These are phyloP conservation scores for Mechanitis mazaeus DNA, from an alignment of 2,888 invertebrate genomes.

Conservation along the genomic window DNA sequence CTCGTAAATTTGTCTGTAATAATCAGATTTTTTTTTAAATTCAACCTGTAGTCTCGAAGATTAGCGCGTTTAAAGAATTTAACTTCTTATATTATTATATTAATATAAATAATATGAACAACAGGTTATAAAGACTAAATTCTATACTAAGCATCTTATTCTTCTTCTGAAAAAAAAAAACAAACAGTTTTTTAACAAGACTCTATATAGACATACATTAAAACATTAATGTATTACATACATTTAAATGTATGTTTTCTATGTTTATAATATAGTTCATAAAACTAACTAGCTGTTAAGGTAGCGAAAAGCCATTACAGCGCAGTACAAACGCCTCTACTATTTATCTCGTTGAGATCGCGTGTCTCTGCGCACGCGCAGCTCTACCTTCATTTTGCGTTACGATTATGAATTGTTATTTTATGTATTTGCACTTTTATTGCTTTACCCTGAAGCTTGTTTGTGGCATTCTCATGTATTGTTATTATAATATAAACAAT, in stretches of 20 bases:
- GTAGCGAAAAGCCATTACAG: conserved; percentile 8
- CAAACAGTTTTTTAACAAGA: not conserved
- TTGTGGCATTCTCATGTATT: no score
- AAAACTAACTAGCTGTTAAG: conserved; percentile 5
- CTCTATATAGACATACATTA: not conserved
- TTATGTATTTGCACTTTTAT: not conserved
- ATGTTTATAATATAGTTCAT: conserved; percentile 3
- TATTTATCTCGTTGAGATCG: conserved; percentile 11
- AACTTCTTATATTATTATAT: no score
- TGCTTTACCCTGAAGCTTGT: not conserved
- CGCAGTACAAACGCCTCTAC: conserved; percentile 12
- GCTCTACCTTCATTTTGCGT: conserved; percentile 4
- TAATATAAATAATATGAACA: no score
- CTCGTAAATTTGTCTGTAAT: no score
- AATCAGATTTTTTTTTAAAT: no score
- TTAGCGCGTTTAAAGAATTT: no score
- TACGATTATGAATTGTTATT: conserved; percentile 12
- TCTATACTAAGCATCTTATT: no score
- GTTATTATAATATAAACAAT: no score
- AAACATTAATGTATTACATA: not conserved
- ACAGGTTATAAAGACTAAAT: no score
- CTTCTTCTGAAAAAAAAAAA: not conserved
- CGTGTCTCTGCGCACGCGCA: conserved; percentile 15
- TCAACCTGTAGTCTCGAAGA: no score
- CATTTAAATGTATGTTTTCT: conserved; percentile 2